Evolutionary conservation across 2,888 invertebrate species (phyloP), one percentile per base, ranked within the genome.

Genomic region (Erynnis tages): DNA sequence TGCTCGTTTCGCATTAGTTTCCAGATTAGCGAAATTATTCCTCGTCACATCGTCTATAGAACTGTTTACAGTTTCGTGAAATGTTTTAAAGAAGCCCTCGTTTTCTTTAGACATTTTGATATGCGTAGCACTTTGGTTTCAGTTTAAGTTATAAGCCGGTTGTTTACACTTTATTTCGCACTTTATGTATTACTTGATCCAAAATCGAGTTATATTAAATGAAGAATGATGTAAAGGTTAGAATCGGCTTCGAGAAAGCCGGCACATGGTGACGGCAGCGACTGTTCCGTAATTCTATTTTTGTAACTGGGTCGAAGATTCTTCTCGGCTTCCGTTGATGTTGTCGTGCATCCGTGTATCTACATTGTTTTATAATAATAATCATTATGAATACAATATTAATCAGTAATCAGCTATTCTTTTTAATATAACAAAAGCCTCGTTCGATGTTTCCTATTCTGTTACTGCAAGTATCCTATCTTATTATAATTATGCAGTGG

Each of bases 1-100:
- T 53, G 94, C 92, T 53, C 95, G 91, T 55, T 94, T 92, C 50
- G 91, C 84, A 71, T 94, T 93, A 52, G 87, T 90, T 65, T 91
- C 90, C 60, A 93, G 89, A 67, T 90, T 85, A 29, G 91, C 81
- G 70, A 96, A 94, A 64, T 91, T 91, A 62, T 92, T 92, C 56
- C 92, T 90, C 53, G 92, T 91, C 43, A 91, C 84, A 56, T 91
- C 91, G 60, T 87, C 78, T 59, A 92, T 71, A 30, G 90, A 79
- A 65, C 86, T 84, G 63, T 91, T 90, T 47, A 93, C 80, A 27
- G 87, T 83, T 62, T 92, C 86, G 71, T 93, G 93, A 73, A 93
- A 92, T 56, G 91, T 90, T 76, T 92, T 92, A 71, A 94, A 93
- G 76, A 92, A 92, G 41, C 91, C 91, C 27, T 73, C 78, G 49